Conservation (phyloP, 2,888 invertebrate genomes). For the Metopia argyrocephala region DNA sequence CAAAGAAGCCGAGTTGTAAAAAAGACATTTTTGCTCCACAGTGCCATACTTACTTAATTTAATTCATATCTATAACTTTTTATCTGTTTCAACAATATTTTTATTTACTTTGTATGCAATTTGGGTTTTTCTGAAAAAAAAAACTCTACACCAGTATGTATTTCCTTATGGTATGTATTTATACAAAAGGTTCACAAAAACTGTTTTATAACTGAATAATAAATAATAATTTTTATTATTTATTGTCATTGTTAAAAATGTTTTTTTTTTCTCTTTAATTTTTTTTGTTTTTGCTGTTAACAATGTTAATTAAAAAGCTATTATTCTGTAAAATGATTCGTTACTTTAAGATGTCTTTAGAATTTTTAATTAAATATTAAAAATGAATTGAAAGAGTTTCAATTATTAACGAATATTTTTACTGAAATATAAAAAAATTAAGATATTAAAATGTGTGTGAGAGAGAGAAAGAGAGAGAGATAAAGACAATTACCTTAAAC, state of each 20-base stretch:
- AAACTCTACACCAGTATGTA: slow-evolving; percentile 3
- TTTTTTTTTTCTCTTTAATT: slow-evolving; percentile 16
- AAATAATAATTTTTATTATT: neutral
- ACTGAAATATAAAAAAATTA: too few relatives aligned
- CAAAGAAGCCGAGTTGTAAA: too few relatives aligned
- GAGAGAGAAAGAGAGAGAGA: too few relatives aligned
- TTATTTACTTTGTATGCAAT: neutral
- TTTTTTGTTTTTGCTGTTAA: slow-evolving; percentile 27
- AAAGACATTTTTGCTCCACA: too few relatives aligned
- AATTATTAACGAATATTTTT: too few relatives aligned
- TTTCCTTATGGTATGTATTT: slow-evolving; percentile 40
- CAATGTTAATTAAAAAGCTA: slow-evolving; percentile 60
- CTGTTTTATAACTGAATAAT: neutral
- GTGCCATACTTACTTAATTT: neutral
- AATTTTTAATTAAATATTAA: slow-evolving; percentile 53
- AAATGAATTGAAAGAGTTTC: slow-evolving; percentile 14
- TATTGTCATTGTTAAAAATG: slow-evolving; percentile 21
- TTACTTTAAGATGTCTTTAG: slow-evolving; percentile 59
- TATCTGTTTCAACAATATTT: slow-evolving; percentile 4
- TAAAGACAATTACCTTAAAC: too few relatives aligned
- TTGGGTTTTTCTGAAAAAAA: slow-evolving; percentile 1
- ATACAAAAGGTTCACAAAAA: neutral
- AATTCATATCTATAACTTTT: neutral
- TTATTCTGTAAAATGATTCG: slow-evolving; percentile 60
- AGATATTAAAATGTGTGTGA: too few relatives aligned